These are phyloP conservation scores for Hydriomena furcata DNA, from an alignment of 2,888 invertebrate genomes.

Conservation along the genomic window DNA sequence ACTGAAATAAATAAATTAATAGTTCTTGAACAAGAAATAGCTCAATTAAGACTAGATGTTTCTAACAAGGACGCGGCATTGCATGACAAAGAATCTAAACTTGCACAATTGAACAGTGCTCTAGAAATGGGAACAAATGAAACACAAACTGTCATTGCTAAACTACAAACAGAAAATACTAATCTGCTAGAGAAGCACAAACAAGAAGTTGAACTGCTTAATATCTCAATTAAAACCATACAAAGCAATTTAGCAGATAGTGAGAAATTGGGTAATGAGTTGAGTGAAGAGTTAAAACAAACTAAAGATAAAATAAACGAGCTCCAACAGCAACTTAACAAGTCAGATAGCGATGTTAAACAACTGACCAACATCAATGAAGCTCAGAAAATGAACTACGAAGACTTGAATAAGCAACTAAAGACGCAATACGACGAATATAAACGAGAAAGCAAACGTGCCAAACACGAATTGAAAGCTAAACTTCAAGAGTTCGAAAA, in stretches of 20 bases:
- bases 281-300: conserved; percentile 59
- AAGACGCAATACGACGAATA: conserved; percentile 70
- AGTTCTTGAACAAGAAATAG: conserved; percentile 57
- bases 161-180: conserved; percentile 63
- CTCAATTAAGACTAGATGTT: conserved; percentile 55
- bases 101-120: conserved; percentile 56
- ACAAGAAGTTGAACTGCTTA: conserved; percentile 68
- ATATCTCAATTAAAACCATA: conserved; percentile 56
- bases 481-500: conserved; percentile 83
- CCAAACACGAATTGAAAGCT: conserved; percentile 77
- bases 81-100: conserved; percentile 57
- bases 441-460: conserved; percentile 74
- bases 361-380: conserved; percentile 73
- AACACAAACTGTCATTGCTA: conserved; percentile 57
- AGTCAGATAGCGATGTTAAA: conserved; percentile 75
- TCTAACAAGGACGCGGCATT: conserved; percentile 51
- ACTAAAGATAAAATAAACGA: conserved; percentile 68
- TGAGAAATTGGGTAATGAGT: conserved; percentile 61
- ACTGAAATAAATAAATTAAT: conserved; percentile 54
- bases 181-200: conserved; percentile 63
- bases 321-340: conserved; percentile 63
- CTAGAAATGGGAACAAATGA: conserved; percentile 58
- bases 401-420: conserved; percentile 73
- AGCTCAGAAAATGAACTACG: conserved; percentile 75
- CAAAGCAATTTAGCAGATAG: conserved; percentile 59